Base-by-base conservation (phyloP, 2,888 invertebrate species). In the Parnassius glacialis region DNA sequence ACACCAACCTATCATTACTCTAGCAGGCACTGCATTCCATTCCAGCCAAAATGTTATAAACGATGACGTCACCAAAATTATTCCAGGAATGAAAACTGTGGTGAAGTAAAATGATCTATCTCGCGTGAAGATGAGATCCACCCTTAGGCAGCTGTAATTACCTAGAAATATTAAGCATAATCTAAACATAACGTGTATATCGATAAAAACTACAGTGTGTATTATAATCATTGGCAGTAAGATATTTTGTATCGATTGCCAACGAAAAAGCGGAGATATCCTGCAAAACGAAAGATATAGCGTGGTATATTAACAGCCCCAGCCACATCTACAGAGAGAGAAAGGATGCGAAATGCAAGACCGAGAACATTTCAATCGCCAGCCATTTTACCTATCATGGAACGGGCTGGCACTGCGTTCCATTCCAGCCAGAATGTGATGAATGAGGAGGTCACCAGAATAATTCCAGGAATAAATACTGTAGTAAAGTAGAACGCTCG, bases 41-140 rank as follows among this genome's bases (percentile, higher is more conserved):
- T 98, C 97, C 92, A 98, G 94, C 97, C 97, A 98, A 94, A 98
- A 98, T 83, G 97, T 97, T 92, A 98, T 98, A 94, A 98, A 98
- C 81, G 97, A 97, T 91, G 97, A 97, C 76, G 97, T 97, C 88
- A 98, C 98, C 93, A 98, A 94, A 92, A 98, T 97, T 85, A 98
- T 97, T 83, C 97, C 97, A 79, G 98, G 97, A 92, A 98, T 97
- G 93, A 98, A 98, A 91, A 98, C 97, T 84, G 97, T 98, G 79
- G 97, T 97, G 93, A 98, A 97, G 94, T 98, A 98, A 94, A 97
- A 98, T 85, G 97, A 97, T 93, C 97, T 95, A 93, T 98, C 98
- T 88, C 97, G 94, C 74, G 97, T 97, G 93, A 98, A 98, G 91
- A 96, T 97, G 86, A 98, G 94, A 91, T 97, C 96, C 92, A 98